phyloP scores from a whole-genome alignment of 2,113 vertebrate genomes.

The Pimephales promelas region DNA sequence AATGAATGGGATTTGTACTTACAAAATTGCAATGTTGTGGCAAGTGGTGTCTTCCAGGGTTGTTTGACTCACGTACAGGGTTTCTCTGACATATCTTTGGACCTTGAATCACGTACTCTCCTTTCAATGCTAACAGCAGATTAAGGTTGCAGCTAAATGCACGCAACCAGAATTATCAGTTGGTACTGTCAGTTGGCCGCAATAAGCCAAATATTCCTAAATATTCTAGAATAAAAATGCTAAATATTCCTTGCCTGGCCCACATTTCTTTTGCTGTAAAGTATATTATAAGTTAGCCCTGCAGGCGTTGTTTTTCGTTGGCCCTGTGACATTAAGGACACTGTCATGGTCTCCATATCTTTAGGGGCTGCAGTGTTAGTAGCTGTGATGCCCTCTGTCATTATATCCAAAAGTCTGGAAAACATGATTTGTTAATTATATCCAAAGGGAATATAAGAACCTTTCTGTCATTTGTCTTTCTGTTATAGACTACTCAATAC shows the following conservation, averaged over 20 bases:
- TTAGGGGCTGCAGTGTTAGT: background rate
- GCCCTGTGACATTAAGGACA: background rate
- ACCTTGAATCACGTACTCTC: background rate
- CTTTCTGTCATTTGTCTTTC: constrained; percentile 16
- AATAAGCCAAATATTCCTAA: background rate
- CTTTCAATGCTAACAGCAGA: constrained; percentile 44
- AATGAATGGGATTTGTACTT: constrained; percentile 5
- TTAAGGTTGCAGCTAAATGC: constrained; percentile 44
- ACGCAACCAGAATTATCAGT: constrained; percentile 32
- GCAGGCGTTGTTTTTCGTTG: background rate
- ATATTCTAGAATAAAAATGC: no score
- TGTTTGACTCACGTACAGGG: constrained; percentile 36
- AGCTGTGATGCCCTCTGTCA: background rate
- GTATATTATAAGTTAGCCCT: background rate
- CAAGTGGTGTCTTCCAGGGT: constrained; percentile 1
- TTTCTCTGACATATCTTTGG: constrained; percentile 37
- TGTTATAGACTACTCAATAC: constrained; percentile 1
- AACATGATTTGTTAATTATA: constrained; percentile 8
- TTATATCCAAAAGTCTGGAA: background rate
- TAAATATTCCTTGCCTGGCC: background rate
- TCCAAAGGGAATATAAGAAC: background rate
- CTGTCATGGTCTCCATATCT: background rate
- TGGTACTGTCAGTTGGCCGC: constrained; percentile 52
- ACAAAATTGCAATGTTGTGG: background rate
- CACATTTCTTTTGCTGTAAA: background rate